These are phyloP conservation scores for Mirounga angustirostris DNA, from an alignment of 2,113 vertebrate genomes.

Conservation along the genomic window DNA sequence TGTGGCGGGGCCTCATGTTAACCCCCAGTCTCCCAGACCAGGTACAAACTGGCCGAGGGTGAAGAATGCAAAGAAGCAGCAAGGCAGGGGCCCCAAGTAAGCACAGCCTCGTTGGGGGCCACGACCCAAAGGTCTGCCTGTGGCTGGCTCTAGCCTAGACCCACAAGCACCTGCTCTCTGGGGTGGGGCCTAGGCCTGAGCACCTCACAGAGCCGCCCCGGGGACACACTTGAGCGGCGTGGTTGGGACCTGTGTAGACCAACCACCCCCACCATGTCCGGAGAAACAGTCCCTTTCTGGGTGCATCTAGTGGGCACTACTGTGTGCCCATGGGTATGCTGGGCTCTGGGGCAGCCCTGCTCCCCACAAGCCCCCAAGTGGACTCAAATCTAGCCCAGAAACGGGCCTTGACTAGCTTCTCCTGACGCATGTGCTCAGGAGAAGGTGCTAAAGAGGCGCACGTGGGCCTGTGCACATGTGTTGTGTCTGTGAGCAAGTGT, in stretches of 20 bases:
- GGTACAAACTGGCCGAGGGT: background rate
- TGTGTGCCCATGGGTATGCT: too few relatives aligned
- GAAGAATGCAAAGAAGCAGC: fast-evolving
- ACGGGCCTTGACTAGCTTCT: background rate
- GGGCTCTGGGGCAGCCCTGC: background rate
- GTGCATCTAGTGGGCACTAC: fast-evolving
- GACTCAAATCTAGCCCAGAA: background rate
- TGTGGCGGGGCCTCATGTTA: background rate
- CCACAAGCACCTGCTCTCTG: background rate
- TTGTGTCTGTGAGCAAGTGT: background rate
- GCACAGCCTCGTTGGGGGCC: too few relatives aligned
- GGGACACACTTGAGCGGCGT: fast-evolving
- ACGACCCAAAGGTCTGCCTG: background rate
- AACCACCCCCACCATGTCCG: fast-evolving
- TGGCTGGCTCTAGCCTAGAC: too few relatives aligned
- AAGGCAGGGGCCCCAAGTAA: background rate
- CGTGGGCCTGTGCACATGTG: fast-evolving
- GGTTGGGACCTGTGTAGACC: fast-evolving
- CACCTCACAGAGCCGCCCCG: background rate
- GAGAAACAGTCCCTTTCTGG: background rate
- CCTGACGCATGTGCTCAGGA: background rate
- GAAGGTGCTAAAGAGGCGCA: too few relatives aligned
- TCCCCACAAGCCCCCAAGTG: background rate
- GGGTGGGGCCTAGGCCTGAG: fast-evolving
- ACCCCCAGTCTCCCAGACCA: slow-evolving; percentile 22